phyloP scores from a whole-genome alignment of 2,797 vertebrate species.

The Myotis pilosus region DNA sequence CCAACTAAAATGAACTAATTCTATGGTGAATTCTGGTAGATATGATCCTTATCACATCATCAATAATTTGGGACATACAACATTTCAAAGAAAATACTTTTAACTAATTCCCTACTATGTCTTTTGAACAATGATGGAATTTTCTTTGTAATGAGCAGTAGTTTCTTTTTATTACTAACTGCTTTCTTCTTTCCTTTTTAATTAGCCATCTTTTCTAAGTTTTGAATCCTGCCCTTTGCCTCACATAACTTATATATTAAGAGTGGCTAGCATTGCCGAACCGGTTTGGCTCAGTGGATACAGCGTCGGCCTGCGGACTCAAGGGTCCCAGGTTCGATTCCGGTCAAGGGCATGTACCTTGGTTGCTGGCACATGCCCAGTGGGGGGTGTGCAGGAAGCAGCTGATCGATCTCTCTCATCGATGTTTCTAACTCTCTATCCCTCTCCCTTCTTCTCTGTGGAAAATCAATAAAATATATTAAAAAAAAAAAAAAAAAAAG shows the following conservation, averaged over 20 bases:
- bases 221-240: neutral
- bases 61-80: conserved; percentile 22
- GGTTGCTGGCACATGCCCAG: no score
- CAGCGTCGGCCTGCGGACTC: no score
- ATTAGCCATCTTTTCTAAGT: neutral
- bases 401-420: no score
- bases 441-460: no score
- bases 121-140: neutral
- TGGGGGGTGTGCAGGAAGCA: no score
- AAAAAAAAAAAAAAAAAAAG: no score
- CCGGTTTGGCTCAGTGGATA: no score
- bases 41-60: neutral
- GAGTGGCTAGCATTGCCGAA: neutral
- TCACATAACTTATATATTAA: neutral
- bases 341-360: no score
- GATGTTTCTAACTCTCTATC: no score
- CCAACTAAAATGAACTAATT: conserved; percentile 29
- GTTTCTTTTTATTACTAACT: neutral
- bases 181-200: neutral
- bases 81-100: neutral
- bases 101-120: neutral
- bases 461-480: no score
- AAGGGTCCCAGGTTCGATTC: no score
- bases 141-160: neutral
- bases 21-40: neutral